A percentile compares a stretch with the other conserved stretches of the same genome.
These are phyloP conservation scores for Neofelis nebulosa DNA, from an alignment of 2,113 vertebrate species.

Conservation along the genomic window DNA sequence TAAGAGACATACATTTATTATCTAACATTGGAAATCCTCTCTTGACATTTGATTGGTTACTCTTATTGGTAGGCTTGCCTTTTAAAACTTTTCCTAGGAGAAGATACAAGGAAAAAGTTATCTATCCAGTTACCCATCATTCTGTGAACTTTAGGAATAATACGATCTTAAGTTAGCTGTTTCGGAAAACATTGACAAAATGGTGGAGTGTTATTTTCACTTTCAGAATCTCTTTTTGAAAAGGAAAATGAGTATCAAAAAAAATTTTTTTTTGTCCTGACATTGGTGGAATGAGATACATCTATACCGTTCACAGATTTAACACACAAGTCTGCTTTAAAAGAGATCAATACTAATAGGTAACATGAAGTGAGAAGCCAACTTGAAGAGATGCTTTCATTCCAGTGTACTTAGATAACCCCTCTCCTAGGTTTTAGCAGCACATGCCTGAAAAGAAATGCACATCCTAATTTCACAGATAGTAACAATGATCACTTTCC, in stretches of 20 bases:
- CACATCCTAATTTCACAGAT: neutral
- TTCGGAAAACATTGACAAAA: conserved; percentile 37
- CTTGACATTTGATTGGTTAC: conserved; percentile 7
- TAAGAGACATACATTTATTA: conserved; percentile 23
- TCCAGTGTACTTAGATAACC: neutral
- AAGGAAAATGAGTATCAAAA: conserved; percentile 18
- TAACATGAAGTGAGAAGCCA: neutral
- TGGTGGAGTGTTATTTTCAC: neutral
- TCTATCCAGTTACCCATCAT: neutral
- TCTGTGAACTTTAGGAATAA: conserved; percentile 30
- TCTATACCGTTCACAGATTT: neutral
- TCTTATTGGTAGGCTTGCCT: conserved; percentile 28
- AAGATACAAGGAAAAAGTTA: conserved; percentile 14
- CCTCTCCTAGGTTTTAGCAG: neutral
- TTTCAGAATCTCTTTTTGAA: neutral
- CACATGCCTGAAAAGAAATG: neutral
- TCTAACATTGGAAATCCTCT: conserved; percentile 6
- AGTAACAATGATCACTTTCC: neutral
- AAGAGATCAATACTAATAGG: neutral
- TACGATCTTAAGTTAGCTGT: neutral
- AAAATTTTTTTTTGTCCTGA: neutral
- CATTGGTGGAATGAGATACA: neutral
- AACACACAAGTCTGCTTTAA: neutral
- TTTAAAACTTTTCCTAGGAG: conserved; percentile 46
- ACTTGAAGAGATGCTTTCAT: neutral